These are phyloP conservation scores for Herpailurus yagouaroundi DNA, from an alignment of 2,113 vertebrate genomes.

Conservation along the genomic window DNA sequence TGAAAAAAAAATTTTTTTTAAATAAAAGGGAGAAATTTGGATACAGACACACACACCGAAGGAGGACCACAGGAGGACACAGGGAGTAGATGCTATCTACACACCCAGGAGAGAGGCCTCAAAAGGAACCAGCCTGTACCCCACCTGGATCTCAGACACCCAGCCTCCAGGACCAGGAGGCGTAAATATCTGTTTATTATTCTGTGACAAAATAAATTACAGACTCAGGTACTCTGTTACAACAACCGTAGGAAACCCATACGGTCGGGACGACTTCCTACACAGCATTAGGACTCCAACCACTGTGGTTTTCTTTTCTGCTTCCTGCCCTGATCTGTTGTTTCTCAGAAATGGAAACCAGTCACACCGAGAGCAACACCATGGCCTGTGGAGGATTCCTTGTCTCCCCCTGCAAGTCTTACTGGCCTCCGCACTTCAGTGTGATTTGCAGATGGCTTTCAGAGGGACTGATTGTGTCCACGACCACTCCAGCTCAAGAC, in stretches of 20 bases:
- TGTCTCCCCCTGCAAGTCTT: fast-evolving
- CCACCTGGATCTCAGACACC: not conserved
- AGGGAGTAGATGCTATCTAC: fast-evolving
- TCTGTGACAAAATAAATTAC: not conserved
- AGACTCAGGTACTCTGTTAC: not conserved
- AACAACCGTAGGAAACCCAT: not conserved
- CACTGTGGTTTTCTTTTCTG: not conserved
- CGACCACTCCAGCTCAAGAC: no score
- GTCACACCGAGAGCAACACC: fast-evolving
- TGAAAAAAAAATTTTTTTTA: no score
- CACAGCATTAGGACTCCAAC: fast-evolving
- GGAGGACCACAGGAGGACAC: not conserved
- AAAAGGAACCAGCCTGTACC: not conserved
- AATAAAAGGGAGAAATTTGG: not conserved
- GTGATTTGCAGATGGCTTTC: not conserved
- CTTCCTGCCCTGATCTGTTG: not conserved
- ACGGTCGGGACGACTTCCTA: fast-evolving
- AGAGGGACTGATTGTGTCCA: fast-evolving
- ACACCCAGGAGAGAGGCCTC: not conserved
- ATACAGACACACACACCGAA: not conserved
- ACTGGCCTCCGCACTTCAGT: fast-evolving
- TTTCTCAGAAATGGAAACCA: not conserved
- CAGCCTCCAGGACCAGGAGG: not conserved
- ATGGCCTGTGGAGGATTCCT: fast-evolving
- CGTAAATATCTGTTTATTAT: not conserved